phyloP scores from a whole-genome alignment of 2,797 vertebrate genomes.

The Cirrhinus molitorella region DNA sequence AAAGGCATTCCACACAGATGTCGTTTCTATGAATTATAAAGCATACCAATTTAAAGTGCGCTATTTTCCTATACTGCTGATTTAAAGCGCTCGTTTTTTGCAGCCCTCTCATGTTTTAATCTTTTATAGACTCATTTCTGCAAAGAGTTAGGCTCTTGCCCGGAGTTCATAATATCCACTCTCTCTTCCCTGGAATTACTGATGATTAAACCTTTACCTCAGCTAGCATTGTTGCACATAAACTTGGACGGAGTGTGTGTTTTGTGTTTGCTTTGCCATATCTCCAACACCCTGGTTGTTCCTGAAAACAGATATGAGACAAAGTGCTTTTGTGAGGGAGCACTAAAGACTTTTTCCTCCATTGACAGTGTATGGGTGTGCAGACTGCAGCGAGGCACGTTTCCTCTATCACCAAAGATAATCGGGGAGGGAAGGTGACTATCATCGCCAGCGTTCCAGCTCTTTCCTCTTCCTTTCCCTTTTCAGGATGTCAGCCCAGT shows the following conservation, averaged over 20 bases:
- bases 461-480: slow-evolving; percentile 53
- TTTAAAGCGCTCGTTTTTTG: slow-evolving; percentile 53
- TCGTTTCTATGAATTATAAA: slow-evolving; percentile 45
- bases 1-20: slow-evolving; percentile 52
- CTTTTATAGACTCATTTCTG: slow-evolving; percentile 60
- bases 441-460: slow-evolving; percentile 52
- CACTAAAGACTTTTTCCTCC: slow-evolving; percentile 21
- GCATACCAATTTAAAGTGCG: slow-evolving; percentile 46
- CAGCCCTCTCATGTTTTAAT: slow-evolving; percentile 50
- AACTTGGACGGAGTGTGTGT: slow-evolving; percentile 33
- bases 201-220: slow-evolving; percentile 50
- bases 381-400: slow-evolving; percentile 29
- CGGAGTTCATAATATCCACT: slow-evolving; percentile 17
- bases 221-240: slow-evolving; percentile 19
- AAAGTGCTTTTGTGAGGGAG: slow-evolving; percentile 21
- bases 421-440: slow-evolving; percentile 52
- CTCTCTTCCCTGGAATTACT: slow-evolving; percentile 50
- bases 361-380: slow-evolving; percentile 19
- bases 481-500: slow-evolving; percentile 49
- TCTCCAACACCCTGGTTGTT: slow-evolving; percentile 51
- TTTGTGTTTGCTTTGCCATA: slow-evolving; percentile 52
- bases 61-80: slow-evolving; percentile 48
- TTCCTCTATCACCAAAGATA: slow-evolving; percentile 46
- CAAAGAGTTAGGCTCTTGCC: slow-evolving; percentile 37
- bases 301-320: slow-evolving; percentile 50